These are phyloP conservation scores for Montipora sp. DNA, from an alignment of 64 coral and sea anemone genomes.

Conservation along the genomic window DNA sequence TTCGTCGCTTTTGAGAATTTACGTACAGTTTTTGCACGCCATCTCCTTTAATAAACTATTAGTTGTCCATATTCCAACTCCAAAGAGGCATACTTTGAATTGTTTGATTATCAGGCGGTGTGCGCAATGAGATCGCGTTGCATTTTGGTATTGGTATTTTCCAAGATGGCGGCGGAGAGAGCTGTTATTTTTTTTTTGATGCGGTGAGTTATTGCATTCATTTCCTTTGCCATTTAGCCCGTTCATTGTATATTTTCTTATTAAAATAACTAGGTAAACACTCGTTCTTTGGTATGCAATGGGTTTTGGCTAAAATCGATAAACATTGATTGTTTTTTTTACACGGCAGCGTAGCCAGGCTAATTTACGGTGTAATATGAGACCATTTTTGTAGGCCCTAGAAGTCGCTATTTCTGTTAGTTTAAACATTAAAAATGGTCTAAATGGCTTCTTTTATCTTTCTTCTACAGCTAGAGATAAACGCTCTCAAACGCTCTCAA, in stretches of 20 bases:
- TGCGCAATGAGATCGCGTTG: conserved; percentile 36
- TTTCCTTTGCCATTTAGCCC: neutral
- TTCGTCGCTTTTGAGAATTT: too few species aligned
- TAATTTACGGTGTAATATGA: conserved; percentile 3
- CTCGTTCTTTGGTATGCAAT: too few species aligned
- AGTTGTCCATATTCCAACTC: too few species aligned
- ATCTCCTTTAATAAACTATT: too few species aligned
- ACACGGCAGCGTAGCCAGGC: neutral
- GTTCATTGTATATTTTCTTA: neutral
- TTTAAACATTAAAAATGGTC: neutral
- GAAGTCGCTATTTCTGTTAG: neutral
- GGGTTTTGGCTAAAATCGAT: neutral
- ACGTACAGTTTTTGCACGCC: too few species aligned
- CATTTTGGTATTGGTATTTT: neutral
- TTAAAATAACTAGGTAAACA: neutral
- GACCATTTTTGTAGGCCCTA: neutral
- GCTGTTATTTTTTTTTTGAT: too few species aligned
- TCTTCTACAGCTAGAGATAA: conserved; percentile 14
- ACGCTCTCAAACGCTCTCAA: conserved; percentile 35
- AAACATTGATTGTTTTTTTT: neutral
- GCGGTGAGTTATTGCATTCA: neutral
- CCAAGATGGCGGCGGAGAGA: conserved; percentile 21
- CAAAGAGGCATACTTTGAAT: too few species aligned
- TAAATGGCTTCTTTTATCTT: conserved; percentile 23
- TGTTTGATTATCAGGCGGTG: conserved; percentile 13